Percentiles rank a stretch among this genome's conserved stretches.
Evolutionary conservation across 2,113 vertebrate genomes (phyloP).

Genomic region (Rhinopithecus roxellana): DNA sequence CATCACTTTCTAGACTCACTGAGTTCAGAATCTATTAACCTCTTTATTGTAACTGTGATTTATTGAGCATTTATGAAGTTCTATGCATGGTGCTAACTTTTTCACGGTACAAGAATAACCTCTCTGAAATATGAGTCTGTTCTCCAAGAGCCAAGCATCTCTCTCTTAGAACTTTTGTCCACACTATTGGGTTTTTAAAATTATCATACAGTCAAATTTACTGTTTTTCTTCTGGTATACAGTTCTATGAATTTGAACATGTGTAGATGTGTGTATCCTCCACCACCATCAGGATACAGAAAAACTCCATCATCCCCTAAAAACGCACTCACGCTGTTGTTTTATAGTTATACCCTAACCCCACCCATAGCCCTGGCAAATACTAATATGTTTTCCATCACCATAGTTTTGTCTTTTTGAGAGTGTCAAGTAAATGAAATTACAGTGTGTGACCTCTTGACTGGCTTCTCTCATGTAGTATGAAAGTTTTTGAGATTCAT

Average conservation of each 20-base stretch:
- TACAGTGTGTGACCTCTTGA: neutral
- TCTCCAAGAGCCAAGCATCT: neutral
- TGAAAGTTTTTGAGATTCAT: neutral
- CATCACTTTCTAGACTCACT: neutral
- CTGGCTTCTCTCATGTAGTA: slow-evolving; percentile 15
- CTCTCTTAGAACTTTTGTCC: neutral
- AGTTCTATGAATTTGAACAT: neutral
- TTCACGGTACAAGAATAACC: neutral
- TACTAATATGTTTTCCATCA: slow-evolving; percentile 59
- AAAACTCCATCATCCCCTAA: slow-evolving; percentile 4
- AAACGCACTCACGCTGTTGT: neutral
- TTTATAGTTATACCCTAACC: slow-evolving; percentile 34
- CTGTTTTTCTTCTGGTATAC: neutral
- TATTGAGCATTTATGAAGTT: neutral
- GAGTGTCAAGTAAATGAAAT: slow-evolving; percentile 29
- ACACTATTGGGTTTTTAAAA: neutral
- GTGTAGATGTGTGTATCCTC: neutral
- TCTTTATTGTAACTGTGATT: neutral
- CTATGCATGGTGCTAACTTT: neutral
- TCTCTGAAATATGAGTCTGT: neutral
- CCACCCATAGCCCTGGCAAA: slow-evolving; percentile 52
- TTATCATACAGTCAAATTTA: neutral
- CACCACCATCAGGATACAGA: neutral
- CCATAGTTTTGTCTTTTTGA: slow-evolving; percentile 41
- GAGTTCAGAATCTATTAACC: neutral